Base-by-base conservation (phyloP, 2,888 invertebrate species). In the Candidula unifasciata region DNA sequence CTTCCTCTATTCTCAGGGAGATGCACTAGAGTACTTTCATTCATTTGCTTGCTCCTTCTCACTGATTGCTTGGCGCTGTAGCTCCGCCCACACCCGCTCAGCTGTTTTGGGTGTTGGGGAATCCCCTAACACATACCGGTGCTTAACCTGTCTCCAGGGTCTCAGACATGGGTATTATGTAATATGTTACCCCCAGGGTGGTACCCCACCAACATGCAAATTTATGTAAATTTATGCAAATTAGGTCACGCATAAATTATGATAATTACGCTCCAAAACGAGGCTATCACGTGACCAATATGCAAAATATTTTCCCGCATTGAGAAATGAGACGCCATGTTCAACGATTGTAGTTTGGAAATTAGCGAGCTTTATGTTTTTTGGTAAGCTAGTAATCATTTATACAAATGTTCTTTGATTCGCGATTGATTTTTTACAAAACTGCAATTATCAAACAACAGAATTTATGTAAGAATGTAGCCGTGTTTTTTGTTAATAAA, bases 171-270 rank as follows among this genome's bases (percentile, higher is more conserved):
- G 52, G 30, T 30, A 74, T 27, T 33, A 74, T 54, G 30, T 54
- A 13, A 74, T 54, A 74, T 21, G 6, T 10, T 18, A 30, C 2
- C 18, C 30, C 52, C 2, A 54, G n/a, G 21, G 33, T 33, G 35
- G 3, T 3, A 30, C 30, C 2, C 21, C 16, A 54, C 18, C 24
- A 13, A 30, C 81, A 86, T 85, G 83, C 83, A 86, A 85, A 86
- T 82, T 86, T 89, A 90, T 90, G 89, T 84, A 89, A 89, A 90
- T 90, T 88, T 87, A 90, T 90, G 89, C 87, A 89, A 90, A 90
- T 90, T 74, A 88, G 82, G 66, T 86, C 87, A 88, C 89, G 88
- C 86, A 91, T 91, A 90, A 88, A 89, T 91, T 90, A 91, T 91
- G 90, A 87, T 88, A 90, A 91, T 90, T 86, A 89, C 3, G 66